Conservation (phyloP, 2,797 vertebrate genomes). For the Schizothorax lantsangensis region DNA sequence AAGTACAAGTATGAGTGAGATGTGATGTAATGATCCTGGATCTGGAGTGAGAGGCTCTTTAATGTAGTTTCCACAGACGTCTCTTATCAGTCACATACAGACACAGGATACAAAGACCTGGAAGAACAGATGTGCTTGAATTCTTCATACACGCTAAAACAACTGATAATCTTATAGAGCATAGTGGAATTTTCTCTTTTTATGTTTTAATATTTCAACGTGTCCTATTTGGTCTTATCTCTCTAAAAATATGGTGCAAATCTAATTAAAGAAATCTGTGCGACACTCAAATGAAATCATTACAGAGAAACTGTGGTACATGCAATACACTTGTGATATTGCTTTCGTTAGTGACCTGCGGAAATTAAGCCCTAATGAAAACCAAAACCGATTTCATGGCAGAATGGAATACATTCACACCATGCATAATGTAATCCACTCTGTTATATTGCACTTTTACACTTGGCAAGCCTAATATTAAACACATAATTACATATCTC, state of each 20-base stretch:
- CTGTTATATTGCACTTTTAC: slow-evolving; percentile 7
- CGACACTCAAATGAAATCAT: neutral
- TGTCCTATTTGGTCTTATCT: neutral
- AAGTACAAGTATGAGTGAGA: slow-evolving; percentile 21
- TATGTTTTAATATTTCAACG: neutral
- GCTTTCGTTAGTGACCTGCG: neutral
- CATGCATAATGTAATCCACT: neutral
- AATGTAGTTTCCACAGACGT: neutral
- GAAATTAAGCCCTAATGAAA: slow-evolving; percentile 21
- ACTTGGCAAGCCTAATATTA: neutral
- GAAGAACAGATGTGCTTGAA: neutral
- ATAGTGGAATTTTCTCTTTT: neutral
- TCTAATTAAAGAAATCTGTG: neutral
- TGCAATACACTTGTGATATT: neutral
- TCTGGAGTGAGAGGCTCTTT: neutral
- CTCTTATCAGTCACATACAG: neutral
- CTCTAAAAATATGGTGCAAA: neutral
- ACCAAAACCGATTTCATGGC: slow-evolving; percentile 7
- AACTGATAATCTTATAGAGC: neutral
- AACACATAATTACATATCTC: slow-evolving; percentile 1
- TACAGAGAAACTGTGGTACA: neutral
- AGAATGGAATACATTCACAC: slow-evolving; percentile 14
- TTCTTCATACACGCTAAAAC: neutral
- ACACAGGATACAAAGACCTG: neutral
- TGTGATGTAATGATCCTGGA: neutral